These are phyloP conservation scores for Myotis daubentonii DNA, from an alignment of 2,797 vertebrate species.

Conservation along the genomic window DNA sequence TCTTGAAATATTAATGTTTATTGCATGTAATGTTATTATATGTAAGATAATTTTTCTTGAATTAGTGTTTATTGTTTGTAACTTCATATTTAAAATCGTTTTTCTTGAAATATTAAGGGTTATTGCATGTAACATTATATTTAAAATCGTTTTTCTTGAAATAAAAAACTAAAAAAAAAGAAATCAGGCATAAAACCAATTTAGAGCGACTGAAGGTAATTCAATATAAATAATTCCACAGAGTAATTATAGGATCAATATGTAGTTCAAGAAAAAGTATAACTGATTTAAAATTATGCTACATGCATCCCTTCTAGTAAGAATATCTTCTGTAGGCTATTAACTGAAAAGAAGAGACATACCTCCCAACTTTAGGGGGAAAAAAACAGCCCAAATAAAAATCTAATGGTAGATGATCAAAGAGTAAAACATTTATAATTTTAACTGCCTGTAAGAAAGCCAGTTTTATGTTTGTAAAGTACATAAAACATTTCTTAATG, in stretches of 20 bases:
- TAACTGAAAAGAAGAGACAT: neutral
- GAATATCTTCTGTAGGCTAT: neutral
- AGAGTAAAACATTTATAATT: slow-evolving; percentile 13
- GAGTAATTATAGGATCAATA: neutral
- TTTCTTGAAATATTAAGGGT: too few relatives aligned
- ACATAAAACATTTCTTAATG: slow-evolving; percentile 37
- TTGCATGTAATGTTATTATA: too few relatives aligned
- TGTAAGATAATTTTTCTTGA: too few relatives aligned
- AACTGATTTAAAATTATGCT: neutral
- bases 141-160: neutral
- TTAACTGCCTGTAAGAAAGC: slow-evolving; percentile 28
- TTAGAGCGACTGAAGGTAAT: neutral
- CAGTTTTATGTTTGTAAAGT: neutral
- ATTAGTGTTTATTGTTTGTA: too few relatives aligned
- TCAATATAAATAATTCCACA: neutral
- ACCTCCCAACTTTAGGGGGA: neutral
- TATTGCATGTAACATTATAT: too few relatives aligned
- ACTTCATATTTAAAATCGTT: too few relatives aligned
- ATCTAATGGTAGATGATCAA: neutral
- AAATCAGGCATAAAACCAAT: neutral
- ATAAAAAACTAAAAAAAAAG: neutral
- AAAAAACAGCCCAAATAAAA: slow-evolving; percentile 24
- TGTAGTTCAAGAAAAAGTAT: neutral
- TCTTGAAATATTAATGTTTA: too few relatives aligned
- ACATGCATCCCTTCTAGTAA: neutral